phyloP scores from a whole-genome alignment of 2,888 invertebrate species.

The Brassicogethes aeneus region DNA sequence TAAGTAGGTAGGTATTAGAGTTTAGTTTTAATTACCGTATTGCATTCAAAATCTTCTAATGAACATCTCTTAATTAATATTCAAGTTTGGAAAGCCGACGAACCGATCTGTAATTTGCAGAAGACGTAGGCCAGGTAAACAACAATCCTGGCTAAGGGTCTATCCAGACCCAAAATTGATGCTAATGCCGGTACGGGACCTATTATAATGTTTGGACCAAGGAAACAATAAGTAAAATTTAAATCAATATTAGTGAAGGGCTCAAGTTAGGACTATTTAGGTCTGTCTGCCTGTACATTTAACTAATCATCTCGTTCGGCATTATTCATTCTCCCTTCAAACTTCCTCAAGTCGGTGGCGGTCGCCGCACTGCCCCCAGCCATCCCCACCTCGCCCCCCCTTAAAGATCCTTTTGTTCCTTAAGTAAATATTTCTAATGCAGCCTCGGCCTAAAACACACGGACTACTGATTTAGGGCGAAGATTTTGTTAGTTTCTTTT shows the following conservation, averaged over 20 bases:
- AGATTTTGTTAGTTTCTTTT: too few species aligned
- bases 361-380: too few species aligned
- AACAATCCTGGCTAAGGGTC: constrained; percentile 14
- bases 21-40: neutral
- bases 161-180: neutral
- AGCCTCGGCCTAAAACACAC: too few species aligned
- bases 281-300: constrained; percentile 26
- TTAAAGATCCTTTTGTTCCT: neutral
- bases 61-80: constrained; percentile 1
- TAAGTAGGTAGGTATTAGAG: too few species aligned
- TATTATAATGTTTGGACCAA: constrained; percentile 20
- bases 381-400: neutral
- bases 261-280: constrained; percentile 24
- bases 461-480: too few species aligned
- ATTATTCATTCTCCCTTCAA: constrained; percentile 30
- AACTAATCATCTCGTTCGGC: constrained; percentile 34
- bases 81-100: neutral
- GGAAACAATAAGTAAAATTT: constrained; percentile 35
- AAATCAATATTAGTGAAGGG: constrained; percentile 34
- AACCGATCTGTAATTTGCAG: neutral
- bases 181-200: neutral
- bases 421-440: neutral
- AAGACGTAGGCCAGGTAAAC: constrained; percentile 21
- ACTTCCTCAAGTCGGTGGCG: constrained; percentile 15
- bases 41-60: neutral